Percentiles rank a stretch among this genome's conserved stretches.
These are phyloP conservation scores for Caracal caracal DNA, from an alignment of 2,113 vertebrate genomes.

Conservation along the genomic window DNA sequence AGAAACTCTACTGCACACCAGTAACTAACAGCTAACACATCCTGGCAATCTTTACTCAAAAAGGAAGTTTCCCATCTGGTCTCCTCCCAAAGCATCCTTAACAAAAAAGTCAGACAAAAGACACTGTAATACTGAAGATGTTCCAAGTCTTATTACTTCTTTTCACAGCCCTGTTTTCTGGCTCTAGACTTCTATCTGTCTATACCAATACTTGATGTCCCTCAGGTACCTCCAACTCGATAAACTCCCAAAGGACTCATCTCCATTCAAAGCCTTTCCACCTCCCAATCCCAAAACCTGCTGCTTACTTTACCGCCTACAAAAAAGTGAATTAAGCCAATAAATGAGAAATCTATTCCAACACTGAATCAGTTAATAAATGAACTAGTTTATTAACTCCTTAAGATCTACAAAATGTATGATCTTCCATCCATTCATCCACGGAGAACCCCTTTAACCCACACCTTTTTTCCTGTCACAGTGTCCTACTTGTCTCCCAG, in stretches of 20 bases:
- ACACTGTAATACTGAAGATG: background rate
- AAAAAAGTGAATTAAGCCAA: background rate
- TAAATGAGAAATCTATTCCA: background rate
- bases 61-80: background rate
- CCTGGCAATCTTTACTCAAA: background rate
- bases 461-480: background rate
- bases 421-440: background rate
- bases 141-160: conserved; percentile 22
- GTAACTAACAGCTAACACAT: conserved; percentile 8
- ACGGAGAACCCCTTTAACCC: background rate
- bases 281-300: background rate
- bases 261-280: conserved; percentile 24
- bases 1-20: background rate
- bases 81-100: conserved; percentile 37
- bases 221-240: background rate
- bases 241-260: background rate
- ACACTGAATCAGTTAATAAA: background rate
- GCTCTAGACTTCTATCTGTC: background rate
- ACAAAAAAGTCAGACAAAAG: background rate
- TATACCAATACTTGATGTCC: background rate
- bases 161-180: background rate
- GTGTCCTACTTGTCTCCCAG: background rate
- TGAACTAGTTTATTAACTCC: background rate
- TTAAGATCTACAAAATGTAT: background rate
- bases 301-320: conserved; percentile 8